Evolutionary conservation across 2,113 vertebrate species (phyloP), one percentile per base, ranked within the genome.

Genomic region (Aphyosemion australe): DNA sequence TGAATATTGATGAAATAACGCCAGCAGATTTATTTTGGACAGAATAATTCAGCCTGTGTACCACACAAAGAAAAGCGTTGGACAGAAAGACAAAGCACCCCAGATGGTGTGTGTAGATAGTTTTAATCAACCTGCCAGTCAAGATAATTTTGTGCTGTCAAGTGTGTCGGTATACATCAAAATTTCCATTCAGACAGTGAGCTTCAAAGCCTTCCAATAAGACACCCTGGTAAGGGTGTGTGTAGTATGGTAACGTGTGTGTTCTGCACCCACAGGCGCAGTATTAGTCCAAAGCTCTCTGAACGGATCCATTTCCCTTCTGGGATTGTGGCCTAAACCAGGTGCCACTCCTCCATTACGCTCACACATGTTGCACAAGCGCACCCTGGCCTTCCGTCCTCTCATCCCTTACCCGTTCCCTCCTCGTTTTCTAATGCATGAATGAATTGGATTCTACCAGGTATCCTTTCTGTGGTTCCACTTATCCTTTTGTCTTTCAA

Each of bases 401-500:
- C 41, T 41, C 18, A 46, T 48, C 50, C 68, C 26, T 26, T 50
- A 37, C 62, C 45, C 42, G 34, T 69, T 72, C n/a, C 11, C 13
- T 49, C 18, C 4, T 13, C 12, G 31, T 34, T 12, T 31, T n/a
- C 34, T 39, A 34, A 18, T 12, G 52, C 31, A 42, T 32, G 47
- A 71, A 64, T 55, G 72, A 50, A 61, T 71, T 65, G 69, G 48
- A 74, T 62, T 37, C 46, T 80, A 42, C 72, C 52, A 19, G 41
- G 60, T 45, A 43, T 60, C 57, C 68, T 59, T n/a, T 69, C 69
- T 37, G 16, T 53, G 1, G 48, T 51, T 62, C 58, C 52, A 58
- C 61, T 71, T 74, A 72, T 74, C 77, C 66, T 26, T 76, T 79
- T 86, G 75, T 83, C 83, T 86, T 81, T 78, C 57, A 82, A 61